Conservation (phyloP, 37 sponge, comb jelly and placozoan species). For the Cliona cf. orientalis region DNA sequence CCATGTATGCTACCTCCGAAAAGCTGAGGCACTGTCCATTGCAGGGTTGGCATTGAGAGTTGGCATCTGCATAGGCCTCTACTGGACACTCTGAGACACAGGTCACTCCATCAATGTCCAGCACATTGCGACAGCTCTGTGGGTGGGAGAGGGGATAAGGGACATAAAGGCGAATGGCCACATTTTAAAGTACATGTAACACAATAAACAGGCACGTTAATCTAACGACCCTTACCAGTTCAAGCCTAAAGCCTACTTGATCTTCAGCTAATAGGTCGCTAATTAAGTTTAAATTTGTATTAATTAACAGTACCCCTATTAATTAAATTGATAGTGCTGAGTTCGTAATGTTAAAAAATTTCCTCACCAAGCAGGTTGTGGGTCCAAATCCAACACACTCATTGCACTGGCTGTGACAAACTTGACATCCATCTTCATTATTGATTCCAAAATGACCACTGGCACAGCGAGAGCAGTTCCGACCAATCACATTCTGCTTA, state of each 20-base stretch:
- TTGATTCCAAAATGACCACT: slow-evolving; percentile 61
- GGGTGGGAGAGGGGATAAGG: background rate
- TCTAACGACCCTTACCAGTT: too few species aligned
- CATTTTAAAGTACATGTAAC: too few species aligned
- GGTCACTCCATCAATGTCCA: slow-evolving; percentile 50
- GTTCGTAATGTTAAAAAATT: background rate
- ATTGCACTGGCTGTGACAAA: slow-evolving; percentile 67
- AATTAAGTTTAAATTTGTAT: background rate
- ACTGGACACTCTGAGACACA: slow-evolving; percentile 62
- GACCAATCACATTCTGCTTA: slow-evolving; percentile 64
- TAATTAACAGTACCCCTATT: background rate
- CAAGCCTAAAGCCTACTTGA: too few species aligned
- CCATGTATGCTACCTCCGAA: background rate
- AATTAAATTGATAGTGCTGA: background rate
- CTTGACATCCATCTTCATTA: slow-evolving; percentile 59
- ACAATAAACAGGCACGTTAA: too few species aligned
- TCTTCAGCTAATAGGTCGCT: background rate
- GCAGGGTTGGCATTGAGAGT: slow-evolving; percentile 49
- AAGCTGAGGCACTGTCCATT: slow-evolving; percentile 47
- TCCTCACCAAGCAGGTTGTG: slow-evolving; percentile 62
- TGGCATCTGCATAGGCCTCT: slow-evolving; percentile 38
- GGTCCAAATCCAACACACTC: slow-evolving; percentile 64
- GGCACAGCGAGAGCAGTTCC: slow-evolving; percentile 48
- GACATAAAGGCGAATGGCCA: background rate
- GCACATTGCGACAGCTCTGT: slow-evolving; percentile 49